These are phyloP conservation scores for Benthosema pterotum DNA, from an alignment of 2,797 vertebrate genomes.

Conservation along the genomic window DNA sequence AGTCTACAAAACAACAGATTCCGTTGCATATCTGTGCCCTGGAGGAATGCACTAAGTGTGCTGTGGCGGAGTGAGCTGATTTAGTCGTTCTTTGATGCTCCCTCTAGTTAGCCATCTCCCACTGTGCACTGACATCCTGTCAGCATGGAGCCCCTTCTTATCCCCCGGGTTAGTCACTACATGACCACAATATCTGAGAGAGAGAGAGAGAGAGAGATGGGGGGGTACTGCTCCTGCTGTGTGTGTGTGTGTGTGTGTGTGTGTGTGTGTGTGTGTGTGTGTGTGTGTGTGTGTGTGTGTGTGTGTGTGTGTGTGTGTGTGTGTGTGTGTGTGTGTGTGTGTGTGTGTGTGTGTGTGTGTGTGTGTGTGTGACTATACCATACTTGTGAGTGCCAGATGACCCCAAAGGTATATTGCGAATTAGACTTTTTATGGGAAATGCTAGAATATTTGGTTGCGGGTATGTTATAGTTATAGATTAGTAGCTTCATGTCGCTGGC, in stretches of 20 bases:
- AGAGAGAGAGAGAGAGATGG: no score
- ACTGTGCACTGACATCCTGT: constrained; percentile 77
- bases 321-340: constrained; percentile 14
- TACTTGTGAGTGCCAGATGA: not conserved
- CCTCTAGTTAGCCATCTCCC: constrained; percentile 73
- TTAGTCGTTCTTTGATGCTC: constrained; percentile 76
- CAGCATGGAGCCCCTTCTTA: constrained; percentile 74
- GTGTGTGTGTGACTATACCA: constrained; percentile 15
- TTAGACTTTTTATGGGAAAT: no score
- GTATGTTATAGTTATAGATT: no score
- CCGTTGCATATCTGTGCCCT: constrained; percentile 61
- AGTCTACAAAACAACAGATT: constrained; percentile 35
- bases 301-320: constrained; percentile 14
- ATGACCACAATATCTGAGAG: constrained; percentile 67
- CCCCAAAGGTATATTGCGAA: not conserved
- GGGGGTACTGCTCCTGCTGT: no score
- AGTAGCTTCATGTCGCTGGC: no score
- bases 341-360: constrained; percentile 17
- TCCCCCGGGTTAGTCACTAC: constrained; percentile 72
- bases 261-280: constrained; percentile 6
- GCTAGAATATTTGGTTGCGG: no score
- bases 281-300: constrained; percentile 14
- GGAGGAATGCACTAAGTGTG: constrained; percentile 63
- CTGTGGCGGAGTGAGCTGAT: constrained; percentile 63
- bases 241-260: not conserved